Base-by-base conservation (phyloP, 1,140 invertebrate genomes). In the Drosophila simulans region DNA sequence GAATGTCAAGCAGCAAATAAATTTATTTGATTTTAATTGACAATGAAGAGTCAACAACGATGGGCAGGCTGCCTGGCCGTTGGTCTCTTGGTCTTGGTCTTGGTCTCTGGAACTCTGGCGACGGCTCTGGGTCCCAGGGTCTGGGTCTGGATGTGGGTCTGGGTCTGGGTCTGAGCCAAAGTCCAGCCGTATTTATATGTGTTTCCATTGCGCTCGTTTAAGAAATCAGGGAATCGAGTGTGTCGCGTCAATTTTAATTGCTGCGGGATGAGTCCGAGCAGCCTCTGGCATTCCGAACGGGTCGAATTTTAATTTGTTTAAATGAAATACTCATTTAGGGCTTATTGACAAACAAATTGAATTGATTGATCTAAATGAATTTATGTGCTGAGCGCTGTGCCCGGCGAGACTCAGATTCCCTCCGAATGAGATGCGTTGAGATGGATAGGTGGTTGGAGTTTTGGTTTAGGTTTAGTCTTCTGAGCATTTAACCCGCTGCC, bases 361-460 rank as follows among this genome's bases (percentile, higher is more conserved):
- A 91, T 92, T 92, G 91, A 92, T 92, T 92, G 91, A 92, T 92
- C 89, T 92, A 92, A 92, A 92, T 92, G 91, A 91, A 92, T 92
- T 92, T 92, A 92, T 89, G 79, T 75, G 85, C 51, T 65, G 77
- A 86, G 81, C 77, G 81, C 73, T 43, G 48, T 62, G 64, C 15
- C 10, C 31, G 59, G 27, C 2, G 46, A 60, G 43, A 59, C 63
- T 64, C 40, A 20, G 13, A 17, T 53, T 20, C 20, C 20, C 22
- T 43, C 37, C 12, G 13, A 20, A 13, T 45, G n/a, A 11, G 48
- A 51, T 31, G 48, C n/a, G 13, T 3, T 49, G 20, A 13, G 13
- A 13, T 39, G 37, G 17, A 22, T 22, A 22, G 17, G 20, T 22
- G 8, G 8, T n/a, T 25, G 45, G 45, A n/a, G 17, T 17, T 11